A percentile compares a stretch with the other conserved stretches of the same genome.
Conservation (phyloP, 2,113 vertebrate species). For the Physeter macrocephalus region DNA sequence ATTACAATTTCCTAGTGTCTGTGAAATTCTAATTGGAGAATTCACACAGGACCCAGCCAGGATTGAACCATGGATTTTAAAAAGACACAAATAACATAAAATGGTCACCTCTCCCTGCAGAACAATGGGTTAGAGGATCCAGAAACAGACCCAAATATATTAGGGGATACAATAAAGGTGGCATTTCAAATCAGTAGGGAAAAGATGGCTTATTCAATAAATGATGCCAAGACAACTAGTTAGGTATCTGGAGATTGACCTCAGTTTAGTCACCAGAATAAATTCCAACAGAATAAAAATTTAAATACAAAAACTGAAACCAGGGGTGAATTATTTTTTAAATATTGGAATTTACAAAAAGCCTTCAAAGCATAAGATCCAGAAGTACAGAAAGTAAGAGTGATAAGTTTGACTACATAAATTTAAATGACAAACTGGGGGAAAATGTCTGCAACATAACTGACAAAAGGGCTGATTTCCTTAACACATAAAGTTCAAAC, state of each 20-base stretch:
- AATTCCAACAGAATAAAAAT: background rate
- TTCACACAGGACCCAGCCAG: background rate
- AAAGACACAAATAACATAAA: background rate
- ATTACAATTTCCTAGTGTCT: background rate
- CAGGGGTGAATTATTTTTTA: background rate
- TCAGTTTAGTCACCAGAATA: background rate
- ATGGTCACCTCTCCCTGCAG: background rate
- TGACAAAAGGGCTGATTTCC: background rate
- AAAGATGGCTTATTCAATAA: background rate
- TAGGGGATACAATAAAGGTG: background rate
- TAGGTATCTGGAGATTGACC: background rate
- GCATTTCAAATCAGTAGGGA: background rate
- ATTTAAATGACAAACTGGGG: background rate
- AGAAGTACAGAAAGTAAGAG: background rate
- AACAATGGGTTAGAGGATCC: background rate
- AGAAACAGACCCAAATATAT: background rate
- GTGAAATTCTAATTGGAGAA: background rate
- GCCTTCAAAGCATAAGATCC: background rate
- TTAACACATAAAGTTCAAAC: background rate
- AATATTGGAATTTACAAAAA: background rate
- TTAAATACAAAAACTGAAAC: background rate
- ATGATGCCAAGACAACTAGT: background rate
- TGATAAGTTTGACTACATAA: background rate
- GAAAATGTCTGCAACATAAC: background rate
- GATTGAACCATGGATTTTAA: background rate